Base-by-base conservation (phyloP, 23 tunicate species). In the Clavelina lepadiformis region DNA sequence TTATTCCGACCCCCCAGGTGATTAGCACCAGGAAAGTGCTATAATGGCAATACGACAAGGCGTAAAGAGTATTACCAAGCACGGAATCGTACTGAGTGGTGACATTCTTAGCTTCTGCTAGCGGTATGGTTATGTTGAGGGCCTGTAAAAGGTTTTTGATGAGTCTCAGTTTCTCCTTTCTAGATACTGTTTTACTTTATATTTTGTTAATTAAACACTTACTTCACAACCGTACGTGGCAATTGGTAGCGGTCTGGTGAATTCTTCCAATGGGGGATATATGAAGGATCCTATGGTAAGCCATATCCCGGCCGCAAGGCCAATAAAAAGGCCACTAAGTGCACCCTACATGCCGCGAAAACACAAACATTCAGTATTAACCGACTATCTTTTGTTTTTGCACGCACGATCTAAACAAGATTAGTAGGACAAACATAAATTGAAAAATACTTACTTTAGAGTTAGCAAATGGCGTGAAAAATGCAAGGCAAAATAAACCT, bases 21-120 rank as follows among this genome's bases (percentile, higher is more conserved):
- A 69, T 45, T 2, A 68, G 33, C 5, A 78, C 85, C 32, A 55
- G 36, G 7, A 78, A 47, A 2, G 76, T 68, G 36, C 76, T 54
- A 70, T 68, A 78, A 38, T 82, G 81, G 31, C 91, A 82, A 52
- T 82, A 82, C 25, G 91, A 82, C 30, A 82, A 53, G 0, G 80
- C 56, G 52, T 82, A 82, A 0, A 82, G 58, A 0, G 72, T 20
- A 47, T 69, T 51, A 4, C 71, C 71, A 25, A 81, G 7, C 22
- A 38, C 73, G 23, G 71, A 29, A 15, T 51, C 37, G 58, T n/a
- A 20, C 49, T 41, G 49, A 11, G 49, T 15, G 49, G 11, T 11
- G 49, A 15, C 49, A 15, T 11, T 41, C 15, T 41, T 11, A 41
- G 49, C 15, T 41, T 41, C 11, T 15, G 15, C 49, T 11, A 11